A percentile compares a stretch with the other conserved stretches of the same genome.
Evolutionary conservation across 2,797 vertebrate genomes (phyloP).

Genomic region (Gymnocypris eckloni): DNA sequence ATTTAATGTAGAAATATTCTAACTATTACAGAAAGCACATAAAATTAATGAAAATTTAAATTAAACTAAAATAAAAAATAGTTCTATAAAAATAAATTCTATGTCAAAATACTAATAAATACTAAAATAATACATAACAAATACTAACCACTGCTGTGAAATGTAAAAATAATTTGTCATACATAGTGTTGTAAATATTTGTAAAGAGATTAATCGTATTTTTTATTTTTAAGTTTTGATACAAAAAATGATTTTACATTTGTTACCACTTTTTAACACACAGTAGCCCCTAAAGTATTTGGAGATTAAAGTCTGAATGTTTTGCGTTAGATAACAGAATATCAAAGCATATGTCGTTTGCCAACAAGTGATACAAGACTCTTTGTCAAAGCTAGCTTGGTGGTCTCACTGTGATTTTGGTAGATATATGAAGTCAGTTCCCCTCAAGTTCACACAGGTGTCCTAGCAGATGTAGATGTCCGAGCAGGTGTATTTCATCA

Average conservation of each 20-base stretch:
- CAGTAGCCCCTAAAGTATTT: neutral
- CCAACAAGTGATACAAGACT: neutral
- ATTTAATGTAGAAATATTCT: neutral
- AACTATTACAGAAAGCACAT: neutral
- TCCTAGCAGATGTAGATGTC: slow-evolving; percentile 12
- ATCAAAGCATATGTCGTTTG: neutral
- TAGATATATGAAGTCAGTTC: slow-evolving; percentile 13
- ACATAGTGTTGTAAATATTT: neutral
- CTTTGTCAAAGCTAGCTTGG: slow-evolving; percentile 15
- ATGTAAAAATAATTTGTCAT: neutral
- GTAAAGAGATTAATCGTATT: neutral
- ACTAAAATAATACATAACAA: neutral
- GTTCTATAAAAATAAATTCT: neutral
- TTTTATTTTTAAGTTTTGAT: neutral
- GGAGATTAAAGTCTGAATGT: slow-evolving; percentile 1
- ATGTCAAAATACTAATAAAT: neutral
- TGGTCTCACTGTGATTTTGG: slow-evolving; percentile 23
- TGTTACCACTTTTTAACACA: neutral
- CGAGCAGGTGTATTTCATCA: slow-evolving; percentile 22
- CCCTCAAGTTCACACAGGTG: slow-evolving; percentile 33
- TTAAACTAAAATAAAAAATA: neutral
- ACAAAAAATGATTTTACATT: neutral
- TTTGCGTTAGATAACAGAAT: neutral
- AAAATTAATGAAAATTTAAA: too few relatives aligned
- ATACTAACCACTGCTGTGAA: neutral